Conservation (phyloP, 2,113 vertebrate species). For the Albula goreensis region DNA sequence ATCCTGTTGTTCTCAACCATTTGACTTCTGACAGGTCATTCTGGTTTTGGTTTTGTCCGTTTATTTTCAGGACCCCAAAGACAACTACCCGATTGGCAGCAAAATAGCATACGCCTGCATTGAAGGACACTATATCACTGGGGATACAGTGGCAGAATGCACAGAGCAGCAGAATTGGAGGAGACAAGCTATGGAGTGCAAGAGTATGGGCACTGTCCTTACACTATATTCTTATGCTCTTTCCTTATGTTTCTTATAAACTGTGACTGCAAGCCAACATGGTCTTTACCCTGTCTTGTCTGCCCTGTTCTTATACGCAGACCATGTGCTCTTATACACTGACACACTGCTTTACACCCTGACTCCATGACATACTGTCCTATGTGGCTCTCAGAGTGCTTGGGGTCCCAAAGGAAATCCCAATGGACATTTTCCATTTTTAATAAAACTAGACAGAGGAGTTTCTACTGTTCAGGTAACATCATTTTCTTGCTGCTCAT, state of each 20-base stretch:
- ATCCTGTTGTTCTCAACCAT: background rate
- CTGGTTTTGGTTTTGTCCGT: conserved; percentile 2
- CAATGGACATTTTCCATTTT: too few species aligned
- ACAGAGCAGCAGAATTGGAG: conserved; percentile 74
- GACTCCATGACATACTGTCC: too few species aligned
- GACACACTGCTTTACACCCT: too few species aligned
- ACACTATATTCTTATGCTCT: background rate
- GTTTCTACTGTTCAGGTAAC: too few species aligned
- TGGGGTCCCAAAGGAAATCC: too few species aligned
- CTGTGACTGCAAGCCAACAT: too few species aligned
- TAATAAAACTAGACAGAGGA: background rate
- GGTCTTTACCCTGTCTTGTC: too few species aligned
- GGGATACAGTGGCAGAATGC: conserved; percentile 76
- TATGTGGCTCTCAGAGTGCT: too few species aligned
- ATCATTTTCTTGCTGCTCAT: background rate
- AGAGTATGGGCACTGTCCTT: conserved; percentile 67
- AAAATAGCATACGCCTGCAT: conserved; percentile 79
- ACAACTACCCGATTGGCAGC: conserved; percentile 75
- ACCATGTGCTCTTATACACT: too few species aligned
- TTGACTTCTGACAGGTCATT: background rate
- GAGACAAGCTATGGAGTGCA: conserved; percentile 67
- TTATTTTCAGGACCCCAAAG: conserved; percentile 60
- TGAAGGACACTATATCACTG: conserved; percentile 71
- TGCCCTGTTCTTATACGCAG: too few species aligned
- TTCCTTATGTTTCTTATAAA: too few species aligned